Base-by-base conservation (phyloP, 2,888 invertebrate genomes). In the Buathra laborator region DNA sequence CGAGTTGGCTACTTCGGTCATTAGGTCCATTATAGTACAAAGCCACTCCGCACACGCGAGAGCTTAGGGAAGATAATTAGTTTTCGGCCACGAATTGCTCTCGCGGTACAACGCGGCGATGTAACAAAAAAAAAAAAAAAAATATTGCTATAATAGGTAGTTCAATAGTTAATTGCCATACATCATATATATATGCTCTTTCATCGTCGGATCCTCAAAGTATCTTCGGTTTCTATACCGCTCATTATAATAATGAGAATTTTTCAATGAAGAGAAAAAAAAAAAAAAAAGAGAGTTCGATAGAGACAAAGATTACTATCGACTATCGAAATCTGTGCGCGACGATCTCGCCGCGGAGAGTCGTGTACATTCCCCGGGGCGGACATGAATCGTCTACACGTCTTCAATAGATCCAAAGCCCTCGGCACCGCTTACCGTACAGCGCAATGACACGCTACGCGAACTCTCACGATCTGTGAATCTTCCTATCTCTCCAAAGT, bases 381-480 rank as follows among this genome's bases (percentile, higher is more conserved):
- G 71, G n/a, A 71, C 71, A 56, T 44, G 56, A 43, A 16, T 71
- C 53, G 16, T 37, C 43, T 71, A 71, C 43, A 56, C 19, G 24
- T 16, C 43, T 19, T 9, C 2, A 2, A 53, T 53, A 37, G 37
- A 19, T 43, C 12, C 19, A 56, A 32, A 48, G 48, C 29, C 68
- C 19, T 44, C 48, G 24, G 14, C 24, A 19, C 48, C 32, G 67
- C 19, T 76, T 44, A 70, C 48, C 66, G 70, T 53, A 70, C 53
- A 24, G 43, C 66, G 64, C 37, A 76, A 46, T 82, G 76, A 81
- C 81, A 75, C 56, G 62, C 76, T 70, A 12, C 70, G 7, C 16
- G 24, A 70, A 64, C 44, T 82, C 81, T 51, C 81, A 82, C 81
- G 53, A 76, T 82, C 81, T 76, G 70, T 76, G 76, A 53, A 82